Evolutionary conservation across 2,888 invertebrate genomes (phyloP), one percentile per base, ranked within the genome.

Genomic region (Macrosoma leucophasiata): DNA sequence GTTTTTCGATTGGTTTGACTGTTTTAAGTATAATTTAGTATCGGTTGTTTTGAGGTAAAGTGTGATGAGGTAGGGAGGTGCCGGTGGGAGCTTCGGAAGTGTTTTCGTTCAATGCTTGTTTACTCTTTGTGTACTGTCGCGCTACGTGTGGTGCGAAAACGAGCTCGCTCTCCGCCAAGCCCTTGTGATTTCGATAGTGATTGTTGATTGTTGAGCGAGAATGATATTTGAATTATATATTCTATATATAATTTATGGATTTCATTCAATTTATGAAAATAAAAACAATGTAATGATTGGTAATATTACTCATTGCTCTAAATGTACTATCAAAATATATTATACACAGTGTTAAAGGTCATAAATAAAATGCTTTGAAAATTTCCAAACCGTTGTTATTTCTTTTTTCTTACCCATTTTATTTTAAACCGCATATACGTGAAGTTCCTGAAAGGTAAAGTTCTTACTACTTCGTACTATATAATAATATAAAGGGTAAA

Each of bases 311-410:
- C 75, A 84, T 81, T 84, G 84, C 85, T 84, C 82, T 85, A 82
- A 84, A 84, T 85, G 85, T 85, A 85, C 77, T 85, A 85, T 84
- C 84, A 82, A 84, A 84, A 82, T 85, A 84, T 84, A 84, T 82
- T 82, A 84, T 84, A 84, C 84, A 84, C 84, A 76, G 84, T 84
- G 84, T 84, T 84, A 84, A 84, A 82, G 81, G 81, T 82, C 82
- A 81, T 82, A 78, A 84, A 84, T 84, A 84, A 82, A 84, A 81
- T 78, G 84, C 84, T 84, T 84, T 79, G 82, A 82, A 84, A 84
- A 84, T 82, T 82, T 84, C 79, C 75, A 73, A 45, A 67, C 47
- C 36, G 42, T 72, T 75, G 73, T 78, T n/a, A n/a, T n/a, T 81
- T 78, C 48, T 33, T 54, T 72, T 65, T 11, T 19, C 11, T 4